Conservation (phyloP, 2,113 vertebrate species). For the Oreochromis tanganicae region DNA sequence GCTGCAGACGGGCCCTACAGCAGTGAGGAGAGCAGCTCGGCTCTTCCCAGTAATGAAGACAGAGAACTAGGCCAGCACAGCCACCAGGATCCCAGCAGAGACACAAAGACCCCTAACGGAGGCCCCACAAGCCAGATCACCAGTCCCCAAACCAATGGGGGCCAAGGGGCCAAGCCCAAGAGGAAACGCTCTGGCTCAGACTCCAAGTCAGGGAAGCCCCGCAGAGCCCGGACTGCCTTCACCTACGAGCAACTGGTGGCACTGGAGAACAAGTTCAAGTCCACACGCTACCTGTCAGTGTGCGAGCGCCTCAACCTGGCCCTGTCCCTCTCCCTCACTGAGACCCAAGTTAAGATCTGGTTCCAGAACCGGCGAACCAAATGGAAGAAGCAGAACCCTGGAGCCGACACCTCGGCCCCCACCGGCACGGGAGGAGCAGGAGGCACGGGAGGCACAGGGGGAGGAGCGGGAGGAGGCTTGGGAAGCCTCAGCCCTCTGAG, state of each 20-base stretch:
- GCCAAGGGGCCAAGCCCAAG: conserved; percentile 77
- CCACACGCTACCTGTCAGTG: conserved; percentile 89
- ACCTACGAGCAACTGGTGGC: conserved; percentile 95
- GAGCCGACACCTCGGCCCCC: conserved; percentile 88
- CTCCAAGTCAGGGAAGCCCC: conserved; percentile 90
- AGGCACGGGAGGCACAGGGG: conserved; percentile 22
- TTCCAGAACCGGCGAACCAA: conserved; percentile 93
- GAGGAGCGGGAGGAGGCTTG: conserved; percentile 57
- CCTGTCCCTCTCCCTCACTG: conserved; percentile 86
- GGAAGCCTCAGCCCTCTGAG: conserved; percentile 75
- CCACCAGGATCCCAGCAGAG: conserved; percentile 59
- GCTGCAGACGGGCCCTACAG: conserved; percentile 72
- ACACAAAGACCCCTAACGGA: conserved; percentile 59
- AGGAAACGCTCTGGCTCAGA: conserved; percentile 89
- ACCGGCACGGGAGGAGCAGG: conserved; percentile 66
- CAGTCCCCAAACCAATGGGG: conserved; percentile 36
- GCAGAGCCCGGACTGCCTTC: conserved; percentile 90
- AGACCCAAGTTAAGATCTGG: conserved; percentile 94
- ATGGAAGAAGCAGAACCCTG: conserved; percentile 96
- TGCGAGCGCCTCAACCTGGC: conserved; percentile 91
- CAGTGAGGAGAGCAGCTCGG: conserved; percentile 79
- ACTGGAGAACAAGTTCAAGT: conserved; percentile 95
- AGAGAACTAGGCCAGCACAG: conserved; percentile 56
- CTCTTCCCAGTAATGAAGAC: conserved; percentile 51
- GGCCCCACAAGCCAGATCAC: conserved; percentile 11